Evolutionary conservation across 1,140 invertebrate genomes (phyloP).

Genomic region (Aphelinus certus): DNA sequence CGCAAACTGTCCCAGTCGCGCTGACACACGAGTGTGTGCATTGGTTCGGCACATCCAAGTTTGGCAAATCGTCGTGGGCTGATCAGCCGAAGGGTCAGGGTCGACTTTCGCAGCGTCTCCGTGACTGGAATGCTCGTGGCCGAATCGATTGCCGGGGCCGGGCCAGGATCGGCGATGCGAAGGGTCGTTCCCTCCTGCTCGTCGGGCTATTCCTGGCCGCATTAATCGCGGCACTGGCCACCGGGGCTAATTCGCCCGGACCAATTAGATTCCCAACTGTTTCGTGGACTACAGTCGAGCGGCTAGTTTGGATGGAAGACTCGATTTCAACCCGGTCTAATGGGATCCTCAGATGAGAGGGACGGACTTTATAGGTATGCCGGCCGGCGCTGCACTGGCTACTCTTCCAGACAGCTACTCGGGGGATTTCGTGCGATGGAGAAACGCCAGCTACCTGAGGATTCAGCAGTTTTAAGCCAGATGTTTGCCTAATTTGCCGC

Average conservation of each 20-base stretch:
- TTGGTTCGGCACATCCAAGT: too few relatives aligned
- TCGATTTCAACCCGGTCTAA: constrained; percentile 20
- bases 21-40: too few relatives aligned
- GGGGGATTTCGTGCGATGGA: too few relatives aligned
- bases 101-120: constrained; percentile 1
- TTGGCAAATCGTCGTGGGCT: too few relatives aligned
- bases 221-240: constrained; percentile 25
- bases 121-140: constrained; percentile 14
- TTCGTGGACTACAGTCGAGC: constrained; percentile 26
- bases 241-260: constrained; percentile 15
- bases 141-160: constrained; percentile 5
- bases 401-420: too few relatives aligned
- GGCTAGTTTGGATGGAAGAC: constrained; percentile 8
- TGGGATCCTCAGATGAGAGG: constrained; percentile 17
- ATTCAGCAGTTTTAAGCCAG: too few relatives aligned
- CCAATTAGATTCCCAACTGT: too few relatives aligned
- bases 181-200: background rate
- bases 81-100: constrained; percentile 7
- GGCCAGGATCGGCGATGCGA: background rate
- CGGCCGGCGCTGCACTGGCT: too few relatives aligned
- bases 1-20: too few relatives aligned
- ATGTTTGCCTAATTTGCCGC: too few relatives aligned
- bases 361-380: too few relatives aligned
- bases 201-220: background rate
- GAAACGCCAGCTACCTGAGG: too few relatives aligned